These are phyloP conservation scores for Onthophagus taurus DNA, from an alignment of 1,140 invertebrate genomes.

Conservation along the genomic window DNA sequence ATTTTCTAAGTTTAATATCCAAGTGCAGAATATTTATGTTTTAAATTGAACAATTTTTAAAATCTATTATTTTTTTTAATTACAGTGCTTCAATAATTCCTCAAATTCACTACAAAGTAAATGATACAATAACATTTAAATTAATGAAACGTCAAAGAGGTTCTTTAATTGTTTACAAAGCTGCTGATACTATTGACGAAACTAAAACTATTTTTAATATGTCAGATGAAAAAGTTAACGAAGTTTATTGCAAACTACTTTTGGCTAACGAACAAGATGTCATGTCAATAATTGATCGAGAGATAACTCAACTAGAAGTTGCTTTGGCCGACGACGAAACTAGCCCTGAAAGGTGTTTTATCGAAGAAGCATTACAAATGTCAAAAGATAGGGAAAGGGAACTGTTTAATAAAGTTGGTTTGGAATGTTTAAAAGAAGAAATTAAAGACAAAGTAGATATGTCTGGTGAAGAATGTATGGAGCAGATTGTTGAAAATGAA, in stretches of 20 bases:
- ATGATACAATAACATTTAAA: slow-evolving; percentile 66
- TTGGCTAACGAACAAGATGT: slow-evolving; percentile 55
- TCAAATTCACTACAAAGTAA: slow-evolving; percentile 50
- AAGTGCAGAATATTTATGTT: no score
- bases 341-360: slow-evolving; percentile 73
- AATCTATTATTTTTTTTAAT: slow-evolving; percentile 19
- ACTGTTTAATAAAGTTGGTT: slow-evolving; percentile 5
- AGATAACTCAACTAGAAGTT: slow-evolving; percentile 55
- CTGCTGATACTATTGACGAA: slow-evolving; percentile 29
- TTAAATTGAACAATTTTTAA: slow-evolving; percentile 3
- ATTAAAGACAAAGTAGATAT: no score
- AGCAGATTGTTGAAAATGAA: no score
- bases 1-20: no score
- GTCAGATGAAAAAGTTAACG: slow-evolving; percentile 38
- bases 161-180: slow-evolving; percentile 64
- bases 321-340: slow-evolving; percentile 59
- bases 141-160: slow-evolving; percentile 80
- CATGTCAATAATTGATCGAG: slow-evolving; percentile 58
- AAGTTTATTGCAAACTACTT: slow-evolving; percentile 66
- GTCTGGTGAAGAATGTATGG: no score
- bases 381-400: slow-evolving; percentile 41
- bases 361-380: slow-evolving; percentile 67
- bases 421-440: background rate
- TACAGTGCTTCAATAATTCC: slow-evolving; percentile 46
- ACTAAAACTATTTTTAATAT: slow-evolving; percentile 36